Evolutionary conservation across 2,113 vertebrate genomes (phyloP), one percentile per base, ranked within the genome.

Genomic region (human (Homo sapiens)): DNA sequence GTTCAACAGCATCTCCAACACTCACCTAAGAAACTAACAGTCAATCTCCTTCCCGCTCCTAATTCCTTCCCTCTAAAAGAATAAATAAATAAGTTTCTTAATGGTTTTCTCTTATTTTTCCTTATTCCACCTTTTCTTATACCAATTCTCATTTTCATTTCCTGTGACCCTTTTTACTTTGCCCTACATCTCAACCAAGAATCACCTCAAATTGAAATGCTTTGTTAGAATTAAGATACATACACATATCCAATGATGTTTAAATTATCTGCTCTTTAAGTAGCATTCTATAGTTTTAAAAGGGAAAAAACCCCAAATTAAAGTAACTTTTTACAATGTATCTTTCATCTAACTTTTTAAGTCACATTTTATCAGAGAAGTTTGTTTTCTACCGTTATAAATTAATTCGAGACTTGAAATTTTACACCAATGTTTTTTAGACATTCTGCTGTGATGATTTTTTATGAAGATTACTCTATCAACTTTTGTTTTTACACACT

Each of bases 401-500:
- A 72, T 30, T 52, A 45, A 82, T 32, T 88, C 78, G 64, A 81
- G 50, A 38, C 73, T 72, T 93, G 40, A 80, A 91, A 93, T 61
- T 96, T 94, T 52, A 92, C 1, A 75, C 32, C 61, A 45, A 4
- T 45, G 16, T 64, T 93, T 95, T 94, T 72, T 25, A 91, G 68
- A 87, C 64, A 86, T 73, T 76, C 52, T 70, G 25, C 72, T 35
- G 13, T 18, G 30, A 64, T 59, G 68, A 57, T 61, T 81, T 81
- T 82, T 94, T 64, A 94, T 5, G 6, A 96, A 84, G 57, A 95
- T 2, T 55, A 32, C 38, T 70, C 78, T 80, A 89, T 72, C 92
- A 93, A 80, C 89, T 52, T 86, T 78, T 40, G 84, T 88, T 95
- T 97, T 97, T 80, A 75, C 43, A 85, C 78, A 48, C 95, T 98